Percentiles rank a stretch among this genome's conserved stretches.
Evolutionary conservation across 2,888 invertebrate species (phyloP).

Genomic region (Apamea anceps): DNA sequence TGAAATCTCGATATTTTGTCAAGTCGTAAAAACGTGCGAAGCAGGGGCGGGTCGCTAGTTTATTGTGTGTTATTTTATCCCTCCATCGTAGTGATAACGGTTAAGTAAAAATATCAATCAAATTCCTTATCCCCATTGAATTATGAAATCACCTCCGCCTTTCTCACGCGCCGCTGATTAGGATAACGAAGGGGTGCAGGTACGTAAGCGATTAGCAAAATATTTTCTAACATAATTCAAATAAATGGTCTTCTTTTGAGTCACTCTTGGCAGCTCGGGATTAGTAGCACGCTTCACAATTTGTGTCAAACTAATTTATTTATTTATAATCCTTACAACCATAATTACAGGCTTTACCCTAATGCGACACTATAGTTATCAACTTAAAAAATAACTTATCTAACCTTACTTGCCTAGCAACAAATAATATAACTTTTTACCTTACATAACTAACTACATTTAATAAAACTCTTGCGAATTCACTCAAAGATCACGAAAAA

Average conservation of each 20-base stretch:
- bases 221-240: background rate
- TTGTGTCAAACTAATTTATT: background rate
- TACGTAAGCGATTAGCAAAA: background rate
- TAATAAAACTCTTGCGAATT: too few species aligned
- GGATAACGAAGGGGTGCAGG: background rate
- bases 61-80: background rate
- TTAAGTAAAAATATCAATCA: conserved; percentile 1
- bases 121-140: background rate
- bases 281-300: background rate
- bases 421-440: too few species aligned
- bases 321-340: too few species aligned
- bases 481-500: too few species aligned
- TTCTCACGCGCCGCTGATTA: background rate
- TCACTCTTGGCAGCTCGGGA: background rate
- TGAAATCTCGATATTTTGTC: too few species aligned
- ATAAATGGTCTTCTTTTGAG: background rate
- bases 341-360: too few species aligned
- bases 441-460: too few species aligned
- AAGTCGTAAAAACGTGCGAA: too few species aligned
- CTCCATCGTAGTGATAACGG: background rate
- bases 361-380: too few species aligned
- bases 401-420: too few species aligned
- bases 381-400: too few species aligned
- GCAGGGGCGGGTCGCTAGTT: too few species aligned
- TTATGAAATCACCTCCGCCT: background rate